phyloP scores from a whole-genome alignment of 2,888 invertebrate genomes.

The Amiota mariae region DNA sequence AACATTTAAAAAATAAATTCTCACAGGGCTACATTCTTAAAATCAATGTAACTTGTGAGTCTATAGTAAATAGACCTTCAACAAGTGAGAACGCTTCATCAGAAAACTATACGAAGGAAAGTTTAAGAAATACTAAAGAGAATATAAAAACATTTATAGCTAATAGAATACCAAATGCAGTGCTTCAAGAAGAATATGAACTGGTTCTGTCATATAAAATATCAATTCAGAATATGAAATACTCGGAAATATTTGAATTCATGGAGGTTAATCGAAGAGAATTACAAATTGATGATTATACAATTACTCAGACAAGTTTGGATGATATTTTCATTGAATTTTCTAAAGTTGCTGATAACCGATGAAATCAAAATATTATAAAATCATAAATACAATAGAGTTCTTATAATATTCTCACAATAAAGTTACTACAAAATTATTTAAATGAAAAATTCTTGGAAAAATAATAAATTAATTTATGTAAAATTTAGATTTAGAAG shows the following conservation, averaged over 20 bases:
- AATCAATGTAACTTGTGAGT: slow-evolving; percentile 51
- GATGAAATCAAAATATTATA: too few relatives aligned
- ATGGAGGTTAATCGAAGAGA: slow-evolving; percentile 77
- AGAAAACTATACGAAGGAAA: background rate
- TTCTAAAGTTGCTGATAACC: slow-evolving; percentile 73
- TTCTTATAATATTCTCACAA: too few relatives aligned
- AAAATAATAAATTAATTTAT: too few relatives aligned
- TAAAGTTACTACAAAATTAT: too few relatives aligned
- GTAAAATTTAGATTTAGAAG: too few relatives aligned
- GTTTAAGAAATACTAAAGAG: background rate
- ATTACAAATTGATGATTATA: slow-evolving; percentile 82
- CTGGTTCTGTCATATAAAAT: slow-evolving; percentile 81
- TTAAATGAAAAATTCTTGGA: too few relatives aligned
- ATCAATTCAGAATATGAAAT: slow-evolving; percentile 74
- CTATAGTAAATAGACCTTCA: too few relatives aligned
- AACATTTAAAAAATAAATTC: slow-evolving; percentile 83
- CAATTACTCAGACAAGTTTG: slow-evolving; percentile 83
- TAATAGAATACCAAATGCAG: slow-evolving; percentile 7
- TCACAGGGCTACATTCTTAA: slow-evolving; percentile 66
- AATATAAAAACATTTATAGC: background rate
- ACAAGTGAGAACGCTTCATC: background rate
- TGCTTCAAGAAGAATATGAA: slow-evolving; percentile 77
- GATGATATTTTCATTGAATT: slow-evolving; percentile 83
- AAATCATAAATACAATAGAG: too few relatives aligned
- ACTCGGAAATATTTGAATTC: slow-evolving; percentile 80